Evolutionary conservation across 2,888 invertebrate genomes (phyloP).

Genomic region (Eutolmus rufibarbis): DNA sequence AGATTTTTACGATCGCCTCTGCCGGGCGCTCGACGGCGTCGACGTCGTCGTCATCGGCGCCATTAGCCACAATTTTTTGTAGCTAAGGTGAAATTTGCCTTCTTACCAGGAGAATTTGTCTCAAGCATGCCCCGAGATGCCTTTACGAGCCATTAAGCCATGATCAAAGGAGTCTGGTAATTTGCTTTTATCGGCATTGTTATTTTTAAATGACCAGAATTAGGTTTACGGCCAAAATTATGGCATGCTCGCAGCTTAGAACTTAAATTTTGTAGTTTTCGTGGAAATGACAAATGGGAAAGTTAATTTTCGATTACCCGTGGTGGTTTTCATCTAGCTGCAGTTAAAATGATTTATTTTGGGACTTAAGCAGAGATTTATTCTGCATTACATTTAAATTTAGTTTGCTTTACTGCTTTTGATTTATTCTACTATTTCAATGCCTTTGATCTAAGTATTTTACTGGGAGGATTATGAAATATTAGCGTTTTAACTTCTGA

Average conservation of each 20-base stretch:
- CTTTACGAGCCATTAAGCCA: background rate
- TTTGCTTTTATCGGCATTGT: background rate
- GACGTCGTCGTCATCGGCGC: background rate
- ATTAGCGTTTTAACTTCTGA: no score
- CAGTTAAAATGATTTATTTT: background rate
- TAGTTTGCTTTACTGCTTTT: background rate
- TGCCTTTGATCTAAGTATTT: background rate
- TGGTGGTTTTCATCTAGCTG: background rate
- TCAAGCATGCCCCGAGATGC: background rate
- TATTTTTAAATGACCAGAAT: background rate
- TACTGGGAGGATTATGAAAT: background rate
- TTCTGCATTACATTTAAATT: background rate
- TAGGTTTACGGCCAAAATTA: background rate
- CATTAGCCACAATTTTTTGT: background rate
- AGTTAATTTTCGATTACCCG: background rate
- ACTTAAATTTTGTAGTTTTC: background rate
- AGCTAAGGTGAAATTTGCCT: background rate
- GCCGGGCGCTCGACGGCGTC: background rate
- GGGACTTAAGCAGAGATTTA: background rate
- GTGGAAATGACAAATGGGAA: background rate
- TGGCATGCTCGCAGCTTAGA: background rate
- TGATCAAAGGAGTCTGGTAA: conserved; percentile 1
- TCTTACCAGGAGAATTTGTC: background rate
- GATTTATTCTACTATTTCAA: background rate
- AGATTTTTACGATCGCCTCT: background rate